Conservation (phyloP, 1,140 invertebrate genomes). For the Aphelenchoides besseyi region DNA sequence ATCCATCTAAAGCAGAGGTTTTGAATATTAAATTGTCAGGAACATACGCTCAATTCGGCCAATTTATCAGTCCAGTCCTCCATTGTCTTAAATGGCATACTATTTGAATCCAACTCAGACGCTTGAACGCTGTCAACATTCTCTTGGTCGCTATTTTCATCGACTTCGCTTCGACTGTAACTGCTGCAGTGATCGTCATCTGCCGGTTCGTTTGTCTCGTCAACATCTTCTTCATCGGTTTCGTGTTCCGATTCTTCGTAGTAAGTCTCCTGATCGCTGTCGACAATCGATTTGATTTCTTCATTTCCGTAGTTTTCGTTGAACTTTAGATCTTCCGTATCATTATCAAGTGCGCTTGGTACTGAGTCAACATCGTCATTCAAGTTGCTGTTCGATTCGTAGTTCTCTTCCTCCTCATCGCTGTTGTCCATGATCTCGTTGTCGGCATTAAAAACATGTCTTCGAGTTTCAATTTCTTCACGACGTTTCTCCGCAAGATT, state of each 20-base stretch:
- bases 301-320: neutral
- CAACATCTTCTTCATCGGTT: neutral
- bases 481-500: neutral
- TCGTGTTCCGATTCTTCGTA: neutral
- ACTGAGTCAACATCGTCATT: neutral
- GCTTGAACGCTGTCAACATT: neutral
- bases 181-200: neutral
- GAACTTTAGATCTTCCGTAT: neutral
- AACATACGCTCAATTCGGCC: neutral
- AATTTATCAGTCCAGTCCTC: neutral
- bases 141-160: neutral
- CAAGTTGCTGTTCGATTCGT: neutral
- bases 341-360: neutral
- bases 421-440: neutral
- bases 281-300: neutral
- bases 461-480: neutral
- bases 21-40: neutral
- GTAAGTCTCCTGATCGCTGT: neutral
- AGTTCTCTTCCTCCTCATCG: neutral
- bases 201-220: neutral
- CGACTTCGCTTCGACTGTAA: neutral
- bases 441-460: slow-evolving; percentile 4
- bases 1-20: slow-evolving; percentile 7
- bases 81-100: neutral
- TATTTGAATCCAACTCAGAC: no score